A percentile compares a stretch with the other conserved stretches of the same genome.
These are phyloP conservation scores for Charanyca ferruginea DNA, from an alignment of 2,888 invertebrate genomes.

Conservation along the genomic window DNA sequence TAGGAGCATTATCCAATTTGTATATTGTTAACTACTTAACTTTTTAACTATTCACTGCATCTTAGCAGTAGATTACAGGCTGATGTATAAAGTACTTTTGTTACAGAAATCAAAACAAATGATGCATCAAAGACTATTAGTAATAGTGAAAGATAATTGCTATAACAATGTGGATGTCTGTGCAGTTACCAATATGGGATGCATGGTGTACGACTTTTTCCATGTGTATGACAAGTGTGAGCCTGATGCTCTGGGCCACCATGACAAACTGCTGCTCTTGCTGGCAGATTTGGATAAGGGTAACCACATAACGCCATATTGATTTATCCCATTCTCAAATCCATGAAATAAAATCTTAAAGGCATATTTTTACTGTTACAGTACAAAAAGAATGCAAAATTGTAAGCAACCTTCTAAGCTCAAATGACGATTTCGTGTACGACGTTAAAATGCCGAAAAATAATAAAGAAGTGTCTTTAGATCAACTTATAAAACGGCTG, in stretches of 20 bases:
- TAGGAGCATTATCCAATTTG: too few relatives aligned
- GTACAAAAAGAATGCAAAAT: conserved; percentile 85
- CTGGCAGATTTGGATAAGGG: conserved; percentile 83
- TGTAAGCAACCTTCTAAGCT: conserved; percentile 79
- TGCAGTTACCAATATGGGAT: conserved; percentile 79
- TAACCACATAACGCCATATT: conserved; percentile 51
- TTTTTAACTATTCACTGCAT: background rate
- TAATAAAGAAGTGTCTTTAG: conserved; percentile 71
- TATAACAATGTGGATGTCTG: conserved; percentile 75
- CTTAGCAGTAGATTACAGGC: background rate
- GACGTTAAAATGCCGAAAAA: conserved; percentile 69
- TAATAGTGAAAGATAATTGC: conserved; percentile 70
- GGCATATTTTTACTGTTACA: conserved; percentile 60
- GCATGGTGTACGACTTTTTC: conserved; percentile 81
- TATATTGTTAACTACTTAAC: too few relatives aligned
- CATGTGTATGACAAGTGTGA: conserved; percentile 78
- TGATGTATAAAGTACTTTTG: conserved; percentile 1
- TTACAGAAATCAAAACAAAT: conserved; percentile 84
- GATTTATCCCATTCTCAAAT: background rate
- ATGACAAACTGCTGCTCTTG: conserved; percentile 74
- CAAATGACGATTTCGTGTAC: conserved; percentile 72
- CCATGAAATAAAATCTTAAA: background rate
- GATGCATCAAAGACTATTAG: conserved; percentile 80
- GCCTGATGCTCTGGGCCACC: conserved; percentile 79
- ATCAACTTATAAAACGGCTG: conserved; percentile 80